These are phyloP conservation scores for Zoanthus sociatus DNA, from an alignment of 92 coral and sea anemone genomes.

Conservation along the genomic window DNA sequence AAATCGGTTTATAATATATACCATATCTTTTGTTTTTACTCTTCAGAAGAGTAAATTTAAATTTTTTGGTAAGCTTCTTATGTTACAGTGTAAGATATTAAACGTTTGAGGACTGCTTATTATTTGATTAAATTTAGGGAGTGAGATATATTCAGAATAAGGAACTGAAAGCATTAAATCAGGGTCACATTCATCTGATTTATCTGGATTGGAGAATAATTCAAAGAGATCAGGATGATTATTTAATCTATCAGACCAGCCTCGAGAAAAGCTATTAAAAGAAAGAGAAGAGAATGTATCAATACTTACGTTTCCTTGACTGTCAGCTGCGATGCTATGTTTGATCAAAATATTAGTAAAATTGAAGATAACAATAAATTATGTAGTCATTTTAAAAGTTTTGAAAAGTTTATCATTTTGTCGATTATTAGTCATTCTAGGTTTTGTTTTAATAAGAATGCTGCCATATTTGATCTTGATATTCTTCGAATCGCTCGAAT, in stretches of 20 bases:
- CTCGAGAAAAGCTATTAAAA: slow-evolving; percentile 50
- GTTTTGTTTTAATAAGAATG: not conserved
- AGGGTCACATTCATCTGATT: slow-evolving; percentile 42
- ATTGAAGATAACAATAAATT: not conserved
- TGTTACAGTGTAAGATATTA: slow-evolving; percentile 62
- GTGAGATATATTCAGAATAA: slow-evolving; percentile 34
- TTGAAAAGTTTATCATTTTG: not conserved
- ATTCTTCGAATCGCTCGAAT: slow-evolving; percentile 45
- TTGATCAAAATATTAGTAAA: not conserved
- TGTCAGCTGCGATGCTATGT: slow-evolving; percentile 50
- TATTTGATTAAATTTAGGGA: slow-evolving; percentile 9
- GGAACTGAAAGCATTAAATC: slow-evolving; percentile 43
- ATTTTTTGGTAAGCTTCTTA: slow-evolving; percentile 65
- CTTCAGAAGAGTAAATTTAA: slow-evolving; percentile 26
- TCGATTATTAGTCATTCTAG: slow-evolving; percentile 11
- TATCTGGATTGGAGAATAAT: slow-evolving; percentile 45
- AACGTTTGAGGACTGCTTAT: slow-evolving; percentile 2
- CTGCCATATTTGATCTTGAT: slow-evolving; percentile 12
- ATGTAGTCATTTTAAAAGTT: not conserved
- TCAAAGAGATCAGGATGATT: slow-evolving; percentile 51
- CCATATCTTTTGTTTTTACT: too few relatives aligned
- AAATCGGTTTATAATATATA: slow-evolving; percentile 8
- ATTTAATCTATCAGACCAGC: slow-evolving; percentile 53
- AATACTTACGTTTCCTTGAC: slow-evolving; percentile 41
- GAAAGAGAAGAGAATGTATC: slow-evolving; percentile 7